A percentile compares a stretch with the other conserved stretches of the same genome.
These are phyloP conservation scores for Acanthisitta chloris DNA, from an alignment of 2,113 vertebrate species.

Conservation along the genomic window DNA sequence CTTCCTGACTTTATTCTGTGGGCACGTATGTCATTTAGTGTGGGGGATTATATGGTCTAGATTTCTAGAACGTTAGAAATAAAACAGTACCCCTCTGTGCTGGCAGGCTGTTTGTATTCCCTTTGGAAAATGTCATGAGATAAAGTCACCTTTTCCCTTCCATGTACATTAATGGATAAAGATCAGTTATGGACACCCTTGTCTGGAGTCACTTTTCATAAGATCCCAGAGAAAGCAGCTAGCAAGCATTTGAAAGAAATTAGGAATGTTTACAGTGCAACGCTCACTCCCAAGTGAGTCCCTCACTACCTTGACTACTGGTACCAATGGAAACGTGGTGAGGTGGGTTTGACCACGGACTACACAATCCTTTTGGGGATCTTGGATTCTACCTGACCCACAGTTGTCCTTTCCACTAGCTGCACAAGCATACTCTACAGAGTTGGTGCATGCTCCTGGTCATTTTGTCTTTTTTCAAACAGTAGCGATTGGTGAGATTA, in stretches of 20 bases:
- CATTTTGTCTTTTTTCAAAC: neutral
- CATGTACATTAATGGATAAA: neutral
- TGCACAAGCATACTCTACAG: accelerated
- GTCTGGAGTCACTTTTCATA: neutral
- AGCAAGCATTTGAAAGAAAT: neutral
- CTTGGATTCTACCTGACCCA: neutral
- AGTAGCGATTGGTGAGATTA: neutral
- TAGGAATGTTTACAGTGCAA: neutral
- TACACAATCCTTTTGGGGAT: neutral
- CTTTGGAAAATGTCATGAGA: neutral
- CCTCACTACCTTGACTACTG: neutral
- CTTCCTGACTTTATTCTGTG: neutral
- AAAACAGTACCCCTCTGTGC: neutral
- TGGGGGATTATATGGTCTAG: neutral
- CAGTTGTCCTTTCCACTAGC: neutral
- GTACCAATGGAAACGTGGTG: accelerated
- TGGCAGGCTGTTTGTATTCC: neutral
- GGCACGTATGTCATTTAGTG: accelerated
- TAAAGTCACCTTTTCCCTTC: neutral
- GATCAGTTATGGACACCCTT: neutral
- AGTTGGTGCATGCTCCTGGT: accelerated
- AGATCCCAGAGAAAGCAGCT: neutral
- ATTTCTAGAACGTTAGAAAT: neutral
- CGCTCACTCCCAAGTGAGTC: neutral
- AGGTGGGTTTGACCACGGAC: neutral